Percentiles rank a stretch among this genome's conserved stretches.
These are phyloP conservation scores for Sphaeramia orbicularis DNA, from an alignment of 2,797 vertebrate species.

Conservation along the genomic window DNA sequence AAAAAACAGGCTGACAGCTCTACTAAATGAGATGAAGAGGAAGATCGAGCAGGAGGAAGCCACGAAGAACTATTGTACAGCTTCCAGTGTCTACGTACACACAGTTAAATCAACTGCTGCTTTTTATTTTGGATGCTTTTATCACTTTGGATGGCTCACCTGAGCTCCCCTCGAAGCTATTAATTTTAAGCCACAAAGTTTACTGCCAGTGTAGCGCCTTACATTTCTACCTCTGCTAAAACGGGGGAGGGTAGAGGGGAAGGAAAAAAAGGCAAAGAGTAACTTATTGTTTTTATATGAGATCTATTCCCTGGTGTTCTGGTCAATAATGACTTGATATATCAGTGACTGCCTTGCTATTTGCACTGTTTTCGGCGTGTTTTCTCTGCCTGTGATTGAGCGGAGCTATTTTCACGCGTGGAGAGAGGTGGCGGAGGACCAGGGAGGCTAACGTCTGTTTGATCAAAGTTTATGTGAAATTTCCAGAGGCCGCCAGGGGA, in stretches of 20 bases:
- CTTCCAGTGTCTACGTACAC: slow-evolving; percentile 55
- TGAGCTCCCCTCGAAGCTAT: slow-evolving; percentile 88
- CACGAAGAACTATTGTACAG: slow-evolving; percentile 20
- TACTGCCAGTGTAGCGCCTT: slow-evolving; percentile 67
- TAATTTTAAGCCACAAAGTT: slow-evolving; percentile 94
- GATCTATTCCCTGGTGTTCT: slow-evolving; percentile 84
- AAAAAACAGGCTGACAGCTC: slow-evolving; percentile 47
- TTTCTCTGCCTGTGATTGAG: slow-evolving; percentile 87
- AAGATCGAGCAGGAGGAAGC: slow-evolving; percentile 42
- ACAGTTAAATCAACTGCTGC: slow-evolving; percentile 62
- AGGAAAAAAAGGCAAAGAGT: slow-evolving; percentile 72
- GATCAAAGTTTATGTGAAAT: slow-evolving; percentile 98
- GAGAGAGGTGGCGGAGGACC: slow-evolving; percentile 82
- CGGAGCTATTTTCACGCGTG: slow-evolving; percentile 82
- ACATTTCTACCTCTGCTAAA: slow-evolving; percentile 65
- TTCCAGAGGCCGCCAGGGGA: slow-evolving; percentile 92
- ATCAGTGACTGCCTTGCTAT: slow-evolving; percentile 85
- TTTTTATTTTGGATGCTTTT: slow-evolving; percentile 75
- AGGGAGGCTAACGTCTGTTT: slow-evolving; percentile 91
- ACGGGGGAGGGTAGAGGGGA: slow-evolving; percentile 53
- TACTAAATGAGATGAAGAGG: slow-evolving; percentile 55
- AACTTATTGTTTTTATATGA: slow-evolving; percentile 91
- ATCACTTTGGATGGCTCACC: slow-evolving; percentile 80
- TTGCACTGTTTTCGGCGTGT: slow-evolving; percentile 88
- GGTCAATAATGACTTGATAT: slow-evolving; percentile 90